These are phyloP conservation scores for Antheraea yamamai DNA, from an alignment of 2,888 invertebrate species.

Conservation along the genomic window DNA sequence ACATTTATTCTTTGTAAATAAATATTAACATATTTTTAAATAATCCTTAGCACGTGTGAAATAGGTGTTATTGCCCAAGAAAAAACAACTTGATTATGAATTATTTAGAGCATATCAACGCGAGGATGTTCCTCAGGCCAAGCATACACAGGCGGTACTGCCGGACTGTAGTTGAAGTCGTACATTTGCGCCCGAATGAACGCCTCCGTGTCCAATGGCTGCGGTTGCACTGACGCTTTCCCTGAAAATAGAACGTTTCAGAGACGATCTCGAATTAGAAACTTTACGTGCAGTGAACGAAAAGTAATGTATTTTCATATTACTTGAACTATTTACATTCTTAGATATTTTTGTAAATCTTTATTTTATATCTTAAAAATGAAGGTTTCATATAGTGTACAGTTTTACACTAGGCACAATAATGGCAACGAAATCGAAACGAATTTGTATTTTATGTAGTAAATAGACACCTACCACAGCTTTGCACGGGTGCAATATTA, in stretches of 20 bases:
- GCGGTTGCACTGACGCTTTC: constrained; percentile 89
- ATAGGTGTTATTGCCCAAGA: too few species aligned
- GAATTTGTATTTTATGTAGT: too few species aligned
- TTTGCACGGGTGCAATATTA: too few species aligned
- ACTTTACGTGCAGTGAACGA: not conserved
- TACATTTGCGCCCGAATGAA: constrained; percentile 93
- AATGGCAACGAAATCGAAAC: too few species aligned
- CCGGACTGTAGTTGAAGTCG: constrained; percentile 85
- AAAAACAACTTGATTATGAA: too few species aligned
- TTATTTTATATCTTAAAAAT: not conserved
- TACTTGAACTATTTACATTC: not conserved
- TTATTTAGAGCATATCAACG: constrained; percentile 54
- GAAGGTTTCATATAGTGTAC: too few species aligned
- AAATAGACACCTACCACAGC: too few species aligned
- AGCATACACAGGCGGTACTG: constrained; percentile 85
- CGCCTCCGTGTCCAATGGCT: constrained; percentile 86
- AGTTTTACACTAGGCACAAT: not conserved
- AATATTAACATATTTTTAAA: too few species aligned
- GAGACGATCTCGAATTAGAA: not conserved
- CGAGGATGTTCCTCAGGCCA: constrained; percentile 59
- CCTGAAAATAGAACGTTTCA: constrained; percentile 70
- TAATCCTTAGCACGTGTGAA: too few species aligned
- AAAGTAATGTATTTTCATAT: not conserved
- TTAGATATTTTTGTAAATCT: not conserved
- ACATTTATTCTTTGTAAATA: too few species aligned